Base-by-base conservation (phyloP, 2,888 invertebrate species). In the Calephelis perditalis region DNA sequence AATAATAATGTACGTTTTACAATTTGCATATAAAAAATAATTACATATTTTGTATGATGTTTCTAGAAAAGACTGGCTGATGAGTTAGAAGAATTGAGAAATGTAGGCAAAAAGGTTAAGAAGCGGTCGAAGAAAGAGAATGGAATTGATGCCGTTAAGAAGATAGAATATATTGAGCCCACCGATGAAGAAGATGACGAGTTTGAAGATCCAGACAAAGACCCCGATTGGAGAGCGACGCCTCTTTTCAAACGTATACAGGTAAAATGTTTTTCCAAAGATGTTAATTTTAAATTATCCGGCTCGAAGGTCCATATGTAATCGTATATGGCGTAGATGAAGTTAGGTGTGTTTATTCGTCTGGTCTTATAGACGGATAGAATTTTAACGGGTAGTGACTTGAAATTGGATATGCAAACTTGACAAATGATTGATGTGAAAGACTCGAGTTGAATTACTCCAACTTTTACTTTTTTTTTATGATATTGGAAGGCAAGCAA, bases 201-300 rank as follows among this genome's bases (percentile, higher is more conserved):
- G 0, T 77, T 76, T 12, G 82, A 84, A 43, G 79, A 82, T 37
- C 59, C 64, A 0, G 77, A 81, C 0, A 80, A 86, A 4, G 95
- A 95, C 75, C 95, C 95, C 0, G 95, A 95, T 71, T 95, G 95
- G 95, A 82, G 81, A 45, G 92, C 92, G 47, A 95, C 95, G 2
- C 95, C 95, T 0, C 75, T 94, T 0, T 92, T 90, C 60, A 93
- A 90, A 67, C 75, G 88, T 54, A 88, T 86, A 71, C 84, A 84
- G 80, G 87, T 86, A 60, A 52, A 15, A 15, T 15, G 60, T 56
- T 46, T 46, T 12, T 37, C 2, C n/a, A 10, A 8, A 44, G 40
- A 4, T 10, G 9, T 37, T 10, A 5, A 40, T 43, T 56, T 45
- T 57, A 11, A 58, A 40, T 12, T 4, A 35, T 46, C 76, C 88